Percentiles rank a stretch among this genome's conserved stretches.
phyloP scores from a whole-genome alignment of 2,113 vertebrate species.

The Enhydra lutris region DNA sequence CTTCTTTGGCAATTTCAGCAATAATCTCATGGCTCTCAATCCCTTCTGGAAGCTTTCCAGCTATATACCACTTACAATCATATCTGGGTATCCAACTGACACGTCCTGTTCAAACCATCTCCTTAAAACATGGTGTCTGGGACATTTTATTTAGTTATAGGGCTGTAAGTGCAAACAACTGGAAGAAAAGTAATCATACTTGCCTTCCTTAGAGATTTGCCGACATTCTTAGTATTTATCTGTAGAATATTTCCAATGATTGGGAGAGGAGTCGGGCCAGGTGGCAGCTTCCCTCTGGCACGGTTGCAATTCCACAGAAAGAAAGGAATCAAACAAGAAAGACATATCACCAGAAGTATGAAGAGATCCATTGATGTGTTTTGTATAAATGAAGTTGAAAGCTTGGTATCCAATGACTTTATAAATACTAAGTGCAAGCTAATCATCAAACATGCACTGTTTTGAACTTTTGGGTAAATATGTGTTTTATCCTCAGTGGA shows the following conservation, averaged over 20 bases:
- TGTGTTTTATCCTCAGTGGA: not conserved
- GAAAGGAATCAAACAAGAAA: slow-evolving; percentile 57
- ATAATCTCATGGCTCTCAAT: not conserved
- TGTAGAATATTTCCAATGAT: slow-evolving; percentile 69
- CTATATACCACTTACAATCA: not conserved
- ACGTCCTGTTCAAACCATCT: not conserved
- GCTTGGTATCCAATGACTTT: not conserved
- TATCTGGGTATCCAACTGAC: not conserved
- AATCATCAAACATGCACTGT: not conserved
- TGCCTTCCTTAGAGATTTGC: slow-evolving; percentile 61
- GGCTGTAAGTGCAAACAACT: not conserved
- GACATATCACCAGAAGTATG: slow-evolving; percentile 50
- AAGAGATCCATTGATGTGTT: not conserved
- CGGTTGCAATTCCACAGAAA: slow-evolving; percentile 36
- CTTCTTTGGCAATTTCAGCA: not conserved
- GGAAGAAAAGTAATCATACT: not conserved
- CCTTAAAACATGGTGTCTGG: not conserved
- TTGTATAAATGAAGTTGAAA: not conserved
- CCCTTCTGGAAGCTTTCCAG: not conserved
- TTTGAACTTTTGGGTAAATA: not conserved
- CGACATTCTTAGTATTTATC: slow-evolving; percentile 61
- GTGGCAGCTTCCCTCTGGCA: slow-evolving; percentile 72
- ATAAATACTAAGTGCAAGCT: not conserved
- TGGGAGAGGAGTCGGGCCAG: slow-evolving; percentile 70
- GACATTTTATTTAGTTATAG: not conserved